Evolutionary conservation across 2,113 vertebrate species (phyloP).

Genomic region (Indri indri): DNA sequence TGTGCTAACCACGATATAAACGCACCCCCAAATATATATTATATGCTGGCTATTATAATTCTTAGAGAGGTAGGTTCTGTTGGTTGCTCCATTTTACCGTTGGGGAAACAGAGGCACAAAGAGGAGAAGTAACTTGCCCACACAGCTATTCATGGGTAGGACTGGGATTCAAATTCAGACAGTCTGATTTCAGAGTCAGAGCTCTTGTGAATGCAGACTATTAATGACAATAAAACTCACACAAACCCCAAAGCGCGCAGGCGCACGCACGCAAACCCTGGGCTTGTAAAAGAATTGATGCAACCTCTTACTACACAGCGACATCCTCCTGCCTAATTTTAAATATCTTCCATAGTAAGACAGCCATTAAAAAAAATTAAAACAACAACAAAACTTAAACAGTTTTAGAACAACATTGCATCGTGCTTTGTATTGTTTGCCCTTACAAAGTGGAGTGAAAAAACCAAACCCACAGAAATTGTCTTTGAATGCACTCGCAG

Average conservation of each 20-base stretch:
- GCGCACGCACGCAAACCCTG: neutral
- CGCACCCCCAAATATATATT: neutral
- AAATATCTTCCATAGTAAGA: neutral
- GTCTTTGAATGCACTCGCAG: neutral
- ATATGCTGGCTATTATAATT: neutral
- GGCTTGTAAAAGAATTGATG: neutral
- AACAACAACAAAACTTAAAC: neutral
- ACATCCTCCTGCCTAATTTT: slow-evolving; percentile 1
- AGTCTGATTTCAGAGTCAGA: neutral
- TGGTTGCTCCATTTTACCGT: neutral
- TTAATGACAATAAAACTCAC: neutral
- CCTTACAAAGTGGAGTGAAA: neutral
- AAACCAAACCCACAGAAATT: neutral
- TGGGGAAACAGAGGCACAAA: neutral
- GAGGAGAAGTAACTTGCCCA: neutral
- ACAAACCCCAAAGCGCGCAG: neutral
- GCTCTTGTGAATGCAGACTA: neutral
- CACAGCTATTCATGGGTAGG: neutral
- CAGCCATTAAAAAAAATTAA: neutral
- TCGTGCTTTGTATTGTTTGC: neutral
- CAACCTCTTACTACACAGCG: neutral
- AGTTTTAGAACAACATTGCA: neutral
- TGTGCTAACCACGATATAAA: neutral
- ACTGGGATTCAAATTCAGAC: neutral
- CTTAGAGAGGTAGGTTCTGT: neutral